phyloP scores from a whole-genome alignment of 1,140 invertebrate species.

The Chelonus insularis region DNA sequence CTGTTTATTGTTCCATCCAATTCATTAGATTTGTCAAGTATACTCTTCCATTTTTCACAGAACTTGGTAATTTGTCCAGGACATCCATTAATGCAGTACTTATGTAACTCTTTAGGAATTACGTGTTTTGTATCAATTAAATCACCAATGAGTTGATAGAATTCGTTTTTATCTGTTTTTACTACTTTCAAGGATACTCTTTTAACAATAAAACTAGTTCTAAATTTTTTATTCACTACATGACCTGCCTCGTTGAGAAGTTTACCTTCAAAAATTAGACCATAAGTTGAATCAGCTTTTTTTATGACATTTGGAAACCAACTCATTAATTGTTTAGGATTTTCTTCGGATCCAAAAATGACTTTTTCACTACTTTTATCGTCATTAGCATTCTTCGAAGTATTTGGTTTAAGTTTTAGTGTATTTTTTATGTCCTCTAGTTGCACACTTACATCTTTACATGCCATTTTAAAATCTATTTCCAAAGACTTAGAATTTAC shows the following conservation, averaged over 20 bases:
- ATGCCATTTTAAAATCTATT: too few relatives aligned
- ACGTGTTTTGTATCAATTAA: conserved; percentile 39
- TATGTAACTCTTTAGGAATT: conserved; percentile 40
- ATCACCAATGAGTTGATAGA: conserved; percentile 40
- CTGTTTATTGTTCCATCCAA: background rate
- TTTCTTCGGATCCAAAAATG: conserved; percentile 14
- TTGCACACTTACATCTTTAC: too few relatives aligned
- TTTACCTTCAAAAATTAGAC: conserved; percentile 43
- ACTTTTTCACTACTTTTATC: background rate
- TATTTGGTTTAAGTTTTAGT: background rate
- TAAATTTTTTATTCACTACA: conserved; percentile 36
- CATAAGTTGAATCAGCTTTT: conserved; percentile 8
- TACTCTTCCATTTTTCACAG: conserved; percentile 40
- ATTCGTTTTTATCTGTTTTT: conserved; percentile 39
- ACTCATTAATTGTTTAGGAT: conserved; percentile 31
- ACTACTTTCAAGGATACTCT: conserved; percentile 37
- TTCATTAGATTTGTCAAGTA: background rate
- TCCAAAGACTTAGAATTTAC: too few relatives aligned
- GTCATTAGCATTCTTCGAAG: background rate
- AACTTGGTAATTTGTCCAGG: conserved; percentile 42
- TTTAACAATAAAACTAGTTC: conserved; percentile 34
- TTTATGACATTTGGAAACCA: conserved; percentile 37
- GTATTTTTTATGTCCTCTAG: background rate
- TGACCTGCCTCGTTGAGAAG: conserved; percentile 40
- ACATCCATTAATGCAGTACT: conserved; percentile 41